These are phyloP conservation scores for Crematogaster levior DNA, from an alignment of 2,888 invertebrate species.

Conservation along the genomic window DNA sequence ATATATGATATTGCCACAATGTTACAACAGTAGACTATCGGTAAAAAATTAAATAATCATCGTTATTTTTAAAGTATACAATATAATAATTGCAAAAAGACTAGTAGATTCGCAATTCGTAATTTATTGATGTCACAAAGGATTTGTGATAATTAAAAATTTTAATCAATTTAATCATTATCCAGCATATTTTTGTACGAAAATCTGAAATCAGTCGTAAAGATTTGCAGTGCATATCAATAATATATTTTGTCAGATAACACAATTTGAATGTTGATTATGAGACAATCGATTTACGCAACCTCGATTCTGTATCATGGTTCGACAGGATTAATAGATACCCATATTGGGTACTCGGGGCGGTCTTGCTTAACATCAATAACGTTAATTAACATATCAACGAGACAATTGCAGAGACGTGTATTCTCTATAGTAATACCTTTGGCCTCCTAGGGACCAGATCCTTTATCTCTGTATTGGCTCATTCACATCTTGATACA, in stretches of 20 bases:
- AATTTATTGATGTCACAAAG: not conserved
- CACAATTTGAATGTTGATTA: not conserved
- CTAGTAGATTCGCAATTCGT: not conserved
- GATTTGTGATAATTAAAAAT: not conserved
- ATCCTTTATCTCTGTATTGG: conserved; percentile 59
- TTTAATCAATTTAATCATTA: not conserved
- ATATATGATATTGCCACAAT: not conserved
- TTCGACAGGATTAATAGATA: conserved; percentile 57
- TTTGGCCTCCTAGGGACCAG: conserved; percentile 52
- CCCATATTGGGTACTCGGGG: conserved; percentile 41
- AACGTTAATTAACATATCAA: conserved; percentile 80
- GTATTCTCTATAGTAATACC: conserved; percentile 62
- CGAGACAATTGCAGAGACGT: conserved; percentile 66
- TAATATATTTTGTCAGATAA: conserved; percentile 4
- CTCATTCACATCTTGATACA: conserved; percentile 71
- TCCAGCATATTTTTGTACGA: not conserved
- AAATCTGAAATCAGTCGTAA: not conserved
- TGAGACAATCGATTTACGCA: conserved; percentile 1
- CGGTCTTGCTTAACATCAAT: conserved; percentile 68
- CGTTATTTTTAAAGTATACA: not conserved
- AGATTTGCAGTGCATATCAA: not conserved
- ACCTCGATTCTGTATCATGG: conserved; percentile 20
- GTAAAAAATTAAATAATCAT: not conserved
- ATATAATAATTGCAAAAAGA: not conserved
- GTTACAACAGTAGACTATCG: not conserved